Conservation (phyloP, 2,888 invertebrate species). For the Alloscopus bannaensis region DNA sequence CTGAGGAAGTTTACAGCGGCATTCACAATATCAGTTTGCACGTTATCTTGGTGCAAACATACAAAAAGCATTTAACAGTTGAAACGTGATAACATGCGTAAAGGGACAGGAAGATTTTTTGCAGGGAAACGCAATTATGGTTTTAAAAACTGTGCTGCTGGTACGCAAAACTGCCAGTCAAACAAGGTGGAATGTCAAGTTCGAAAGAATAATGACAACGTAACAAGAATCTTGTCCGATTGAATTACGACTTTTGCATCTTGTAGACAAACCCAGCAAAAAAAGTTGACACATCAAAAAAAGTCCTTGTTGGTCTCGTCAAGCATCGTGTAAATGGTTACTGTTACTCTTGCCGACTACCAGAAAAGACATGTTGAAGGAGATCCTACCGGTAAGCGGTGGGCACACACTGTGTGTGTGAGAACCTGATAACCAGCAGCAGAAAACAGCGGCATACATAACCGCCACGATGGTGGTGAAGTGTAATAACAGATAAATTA, state of each 20-base stretch:
- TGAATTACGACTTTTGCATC: slow-evolving; percentile 37
- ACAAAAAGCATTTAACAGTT: not conserved
- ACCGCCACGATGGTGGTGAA: not conserved
- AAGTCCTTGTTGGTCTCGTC: slow-evolving; percentile 31
- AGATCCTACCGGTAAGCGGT: not conserved
- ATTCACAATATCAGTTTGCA: no score
- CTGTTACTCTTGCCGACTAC: slow-evolving; percentile 14
- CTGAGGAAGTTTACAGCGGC: no score
- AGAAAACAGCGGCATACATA: not conserved
- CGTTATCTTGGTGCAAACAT: no score
- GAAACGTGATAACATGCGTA: not conserved
- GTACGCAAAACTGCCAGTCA: not conserved
- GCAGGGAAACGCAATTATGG: slow-evolving; percentile 27
- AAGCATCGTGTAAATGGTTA: not conserved
- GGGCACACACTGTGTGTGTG: no score
- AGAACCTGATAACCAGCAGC: slow-evolving; percentile 9
- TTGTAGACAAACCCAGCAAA: slow-evolving; percentile 13
- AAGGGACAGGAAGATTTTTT: not conserved
- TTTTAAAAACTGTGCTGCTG: slow-evolving; percentile 28
- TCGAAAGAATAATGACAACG: not conserved
- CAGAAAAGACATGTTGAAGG: slow-evolving; percentile 10
- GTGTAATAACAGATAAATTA: slow-evolving; percentile 41
- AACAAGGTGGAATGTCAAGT: no score
- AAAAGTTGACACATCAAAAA: slow-evolving; percentile 38
- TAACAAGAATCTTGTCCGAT: slow-evolving; percentile 37